Evolutionary conservation across 2,888 invertebrate genomes (phyloP).

Genomic region (Drosophila demipolita): DNA sequence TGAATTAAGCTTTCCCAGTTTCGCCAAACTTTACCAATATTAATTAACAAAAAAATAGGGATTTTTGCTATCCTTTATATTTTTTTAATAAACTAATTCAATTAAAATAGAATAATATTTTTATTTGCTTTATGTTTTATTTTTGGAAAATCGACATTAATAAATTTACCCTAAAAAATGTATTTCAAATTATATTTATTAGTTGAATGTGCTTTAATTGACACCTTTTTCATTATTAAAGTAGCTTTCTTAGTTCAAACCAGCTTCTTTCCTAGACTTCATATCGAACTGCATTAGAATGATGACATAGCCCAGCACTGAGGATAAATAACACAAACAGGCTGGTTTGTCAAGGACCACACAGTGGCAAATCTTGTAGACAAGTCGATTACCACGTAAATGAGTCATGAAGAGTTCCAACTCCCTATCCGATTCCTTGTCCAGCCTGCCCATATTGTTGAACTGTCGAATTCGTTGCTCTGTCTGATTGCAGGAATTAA

Average conservation of each 20-base stretch:
- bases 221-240: not conserved
- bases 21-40: conserved; percentile 7
- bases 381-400: conserved; percentile 42
- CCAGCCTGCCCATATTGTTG: conserved; percentile 23
- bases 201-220: not conserved
- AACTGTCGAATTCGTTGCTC: conserved; percentile 52
- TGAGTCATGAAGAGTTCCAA: conserved; percentile 46
- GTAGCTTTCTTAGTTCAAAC: not conserved
- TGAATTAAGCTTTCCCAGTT: not conserved
- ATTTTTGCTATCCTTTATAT: not conserved
- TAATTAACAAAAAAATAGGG: not conserved
- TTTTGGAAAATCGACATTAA: not conserved
- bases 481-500: conserved; percentile 54
- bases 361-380: conserved; percentile 44
- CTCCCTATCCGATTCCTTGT: conserved; percentile 36
- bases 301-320: conserved; percentile 52
- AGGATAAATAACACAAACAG: conserved; percentile 42
- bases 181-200: not conserved
- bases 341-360: conserved; percentile 54
- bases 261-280: not conserved
- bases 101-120: not conserved
- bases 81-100: not conserved
- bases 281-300: conserved; percentile 74
- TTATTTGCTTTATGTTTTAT: not conserved
- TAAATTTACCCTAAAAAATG: not conserved